Evolutionary conservation across 1,140 invertebrate species (phyloP).

Genomic region (Charaxes varanes): DNA sequence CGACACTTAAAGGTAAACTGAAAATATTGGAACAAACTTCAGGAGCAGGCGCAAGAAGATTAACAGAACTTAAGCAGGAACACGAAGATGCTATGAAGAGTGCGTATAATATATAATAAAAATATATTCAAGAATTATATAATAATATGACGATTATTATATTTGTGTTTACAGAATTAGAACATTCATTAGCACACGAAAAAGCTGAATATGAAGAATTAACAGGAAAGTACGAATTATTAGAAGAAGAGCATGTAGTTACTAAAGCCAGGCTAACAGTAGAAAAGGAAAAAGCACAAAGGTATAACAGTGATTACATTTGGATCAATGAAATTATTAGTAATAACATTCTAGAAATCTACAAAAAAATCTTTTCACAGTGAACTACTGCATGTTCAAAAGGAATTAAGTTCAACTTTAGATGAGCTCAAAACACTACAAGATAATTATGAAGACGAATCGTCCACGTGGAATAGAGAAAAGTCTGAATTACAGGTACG

Average conservation of each 20-base stretch:
- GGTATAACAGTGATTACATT: constrained; percentile 43
- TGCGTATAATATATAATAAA: no score
- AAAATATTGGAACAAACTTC: constrained; percentile 76
- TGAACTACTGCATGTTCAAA: constrained; percentile 57
- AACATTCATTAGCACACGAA: constrained; percentile 78
- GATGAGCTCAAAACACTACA: constrained; percentile 80
- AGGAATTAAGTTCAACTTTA: constrained; percentile 77
- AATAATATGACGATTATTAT: constrained; percentile 10
- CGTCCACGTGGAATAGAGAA: constrained; percentile 84
- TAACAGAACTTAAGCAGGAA: constrained; percentile 79
- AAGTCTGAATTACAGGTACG: constrained; percentile 80
- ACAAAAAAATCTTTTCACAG: no score
- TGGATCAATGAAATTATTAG: no score
- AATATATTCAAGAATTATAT: constrained; percentile 32
- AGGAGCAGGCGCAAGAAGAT: constrained; percentile 77
- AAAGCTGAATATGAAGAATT: constrained; percentile 86
- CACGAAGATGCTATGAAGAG: constrained; percentile 80
- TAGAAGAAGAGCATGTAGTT: constrained; percentile 88
- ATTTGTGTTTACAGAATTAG: constrained; percentile 75
- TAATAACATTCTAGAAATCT: no score
- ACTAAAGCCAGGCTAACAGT: constrained; percentile 85
- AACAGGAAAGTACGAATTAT: constrained; percentile 85
- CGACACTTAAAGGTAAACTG: constrained; percentile 78
- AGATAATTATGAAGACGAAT: constrained; percentile 80
- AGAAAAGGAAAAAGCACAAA: constrained; percentile 81